phyloP scores from a whole-genome alignment of 2,797 vertebrate species.

The Sphenodon punctatus region DNA sequence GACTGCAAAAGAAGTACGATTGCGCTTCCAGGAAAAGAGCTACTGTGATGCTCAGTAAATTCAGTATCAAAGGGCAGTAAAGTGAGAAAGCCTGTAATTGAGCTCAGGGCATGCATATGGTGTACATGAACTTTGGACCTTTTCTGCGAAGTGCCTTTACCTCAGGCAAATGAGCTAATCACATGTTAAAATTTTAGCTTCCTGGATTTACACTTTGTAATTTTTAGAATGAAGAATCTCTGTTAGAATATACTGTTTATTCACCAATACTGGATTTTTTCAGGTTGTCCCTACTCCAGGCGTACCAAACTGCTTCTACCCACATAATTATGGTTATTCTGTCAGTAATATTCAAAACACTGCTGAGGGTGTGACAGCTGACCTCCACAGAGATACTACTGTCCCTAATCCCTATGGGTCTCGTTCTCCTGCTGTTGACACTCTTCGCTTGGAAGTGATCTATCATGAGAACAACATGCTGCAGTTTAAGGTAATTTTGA shows the following conservation, averaged over 20 bases:
- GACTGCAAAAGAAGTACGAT: not conserved
- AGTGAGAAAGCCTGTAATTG: no score
- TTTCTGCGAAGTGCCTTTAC: no score
- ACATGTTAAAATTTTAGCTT: not conserved
- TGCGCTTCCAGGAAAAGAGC: not conserved
- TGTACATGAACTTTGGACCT: no score
- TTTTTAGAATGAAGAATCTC: not conserved
- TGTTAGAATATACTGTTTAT: no score
- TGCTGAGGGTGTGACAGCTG: constrained; percentile 57
- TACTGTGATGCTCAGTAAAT: not conserved
- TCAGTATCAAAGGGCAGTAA: no score
- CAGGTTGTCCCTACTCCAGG: constrained; percentile 48
- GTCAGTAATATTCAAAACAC: not conserved
- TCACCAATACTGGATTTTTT: not conserved
- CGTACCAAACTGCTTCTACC: constrained; percentile 82
- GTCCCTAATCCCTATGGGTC: constrained; percentile 39
- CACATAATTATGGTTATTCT: constrained; percentile 78
- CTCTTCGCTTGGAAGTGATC: constrained; percentile 73
- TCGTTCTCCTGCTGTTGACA: constrained; percentile 70
- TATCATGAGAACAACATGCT: constrained; percentile 81
- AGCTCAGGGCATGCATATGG: no score
- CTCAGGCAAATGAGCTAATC: no score
- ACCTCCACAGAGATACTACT: constrained; percentile 64
- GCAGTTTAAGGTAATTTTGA: constrained; percentile 89
- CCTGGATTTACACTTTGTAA: not conserved